Percentiles rank a stretch among this genome's conserved stretches.
Conservation (phyloP, 2,113 vertebrate species). For the Dryoscopus gambensis region DNA sequence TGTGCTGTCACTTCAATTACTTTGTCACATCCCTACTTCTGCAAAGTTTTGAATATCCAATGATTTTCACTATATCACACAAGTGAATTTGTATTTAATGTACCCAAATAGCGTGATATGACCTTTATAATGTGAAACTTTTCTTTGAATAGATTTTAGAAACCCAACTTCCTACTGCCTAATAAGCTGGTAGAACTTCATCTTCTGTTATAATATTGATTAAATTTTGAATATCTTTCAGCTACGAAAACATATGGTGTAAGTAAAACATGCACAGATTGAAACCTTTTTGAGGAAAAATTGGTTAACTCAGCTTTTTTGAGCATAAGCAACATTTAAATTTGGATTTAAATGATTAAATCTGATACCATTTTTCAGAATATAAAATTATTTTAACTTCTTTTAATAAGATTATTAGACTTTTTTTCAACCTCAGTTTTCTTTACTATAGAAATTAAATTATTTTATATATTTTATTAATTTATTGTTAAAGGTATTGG, state of each 20-base stretch:
- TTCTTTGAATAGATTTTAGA: background rate
- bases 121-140: background rate
- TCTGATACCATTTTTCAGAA: background rate
- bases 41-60: background rate
- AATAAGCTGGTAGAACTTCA: background rate
- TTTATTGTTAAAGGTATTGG: background rate
- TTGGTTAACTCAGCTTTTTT: background rate
- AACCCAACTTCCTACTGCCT: background rate
- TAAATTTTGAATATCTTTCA: constrained; percentile 15
- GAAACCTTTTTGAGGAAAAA: constrained; percentile 32
- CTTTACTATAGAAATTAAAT: background rate
- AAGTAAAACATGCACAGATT: constrained; percentile 54
- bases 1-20: background rate
- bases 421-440: background rate
- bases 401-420: background rate
- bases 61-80: background rate
- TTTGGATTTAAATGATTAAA: constrained; percentile 12
- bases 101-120: background rate
- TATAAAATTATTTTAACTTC: background rate
- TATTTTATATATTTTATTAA: background rate
- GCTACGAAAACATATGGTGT: background rate
- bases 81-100: background rate
- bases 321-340: background rate
- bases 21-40: background rate
- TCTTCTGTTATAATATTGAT: background rate